These are phyloP conservation scores for Ectemnius continuus DNA, from an alignment of 2,888 invertebrate species.

Conservation along the genomic window DNA sequence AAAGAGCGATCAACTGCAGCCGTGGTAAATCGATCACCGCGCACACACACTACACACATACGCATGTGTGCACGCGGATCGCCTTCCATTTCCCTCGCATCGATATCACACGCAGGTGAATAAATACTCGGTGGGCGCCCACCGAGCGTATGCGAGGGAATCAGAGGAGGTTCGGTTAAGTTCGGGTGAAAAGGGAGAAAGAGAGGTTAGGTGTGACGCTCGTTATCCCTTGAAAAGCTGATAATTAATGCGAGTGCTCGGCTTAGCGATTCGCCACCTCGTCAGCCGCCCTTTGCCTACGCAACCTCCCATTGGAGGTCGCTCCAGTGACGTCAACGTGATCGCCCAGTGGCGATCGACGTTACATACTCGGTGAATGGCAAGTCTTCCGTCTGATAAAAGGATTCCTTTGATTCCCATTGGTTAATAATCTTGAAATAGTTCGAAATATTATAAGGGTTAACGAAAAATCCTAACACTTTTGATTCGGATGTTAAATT, in stretches of 20 bases:
- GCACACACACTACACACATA: neutral
- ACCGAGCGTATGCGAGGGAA: no score
- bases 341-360: slow-evolving; percentile 50
- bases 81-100: neutral
- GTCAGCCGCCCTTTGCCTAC: slow-evolving; percentile 20
- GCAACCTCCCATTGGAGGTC: slow-evolving; percentile 35
- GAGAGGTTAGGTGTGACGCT: neutral
- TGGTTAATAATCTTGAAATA: no score
- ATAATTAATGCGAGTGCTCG: neutral
- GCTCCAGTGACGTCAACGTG: slow-evolving; percentile 52
- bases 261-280: slow-evolving; percentile 22
- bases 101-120: neutral
- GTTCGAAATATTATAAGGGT: no score
- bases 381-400: slow-evolving; percentile 5
- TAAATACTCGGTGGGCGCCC: neutral
- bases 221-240: slow-evolving; percentile 18
- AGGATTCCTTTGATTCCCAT: no score
- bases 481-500: no score
- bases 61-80: neutral
- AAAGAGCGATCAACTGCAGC: slow-evolving; percentile 18
- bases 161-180: no score
- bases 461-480: no score
- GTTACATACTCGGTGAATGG: slow-evolving; percentile 26
- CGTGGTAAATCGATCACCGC: slow-evolving; percentile 31
- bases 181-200: neutral